Conservation (phyloP, 2,888 invertebrate species). For the Protonemura montana region DNA sequence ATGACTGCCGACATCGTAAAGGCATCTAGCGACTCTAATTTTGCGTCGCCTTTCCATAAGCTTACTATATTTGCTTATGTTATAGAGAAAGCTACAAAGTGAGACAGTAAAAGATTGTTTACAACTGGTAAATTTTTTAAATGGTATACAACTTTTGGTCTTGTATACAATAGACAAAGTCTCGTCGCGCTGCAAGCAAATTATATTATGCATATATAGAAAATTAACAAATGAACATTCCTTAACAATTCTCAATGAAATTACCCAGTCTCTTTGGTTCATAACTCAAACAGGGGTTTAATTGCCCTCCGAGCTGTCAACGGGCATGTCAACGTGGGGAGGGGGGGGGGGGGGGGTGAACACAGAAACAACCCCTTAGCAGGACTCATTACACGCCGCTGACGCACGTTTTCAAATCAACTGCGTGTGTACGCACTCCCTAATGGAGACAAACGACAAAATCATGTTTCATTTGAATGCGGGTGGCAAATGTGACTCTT, state of each 20-base stretch:
- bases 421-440: neutral
- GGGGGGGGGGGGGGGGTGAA: neutral
- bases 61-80: neutral
- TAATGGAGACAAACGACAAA: slow-evolving; percentile 41
- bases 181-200: neutral
- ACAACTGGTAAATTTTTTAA: neutral
- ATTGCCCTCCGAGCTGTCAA: slow-evolving; percentile 47
- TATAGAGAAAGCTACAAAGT: neutral
- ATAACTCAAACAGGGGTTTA: slow-evolving; percentile 47
- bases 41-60: neutral
- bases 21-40: neutral
- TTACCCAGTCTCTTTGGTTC: slow-evolving; percentile 41
- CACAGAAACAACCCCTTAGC: slow-evolving; percentile 21
- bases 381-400: slow-evolving; percentile 31
- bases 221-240: slow-evolving; percentile 42
- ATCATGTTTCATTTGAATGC: slow-evolving; percentile 28
- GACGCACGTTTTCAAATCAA: slow-evolving; percentile 31
- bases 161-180: slow-evolving; percentile 8
- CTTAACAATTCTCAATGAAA: slow-evolving; percentile 40
- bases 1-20: neutral
- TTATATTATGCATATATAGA: slow-evolving; percentile 9
- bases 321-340: slow-evolving; percentile 44
- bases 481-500: neutral
- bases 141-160: neutral
- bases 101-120: slow-evolving; percentile 19